These are phyloP conservation scores for Acrocyrtus sp. DNA, from an alignment of 2,888 invertebrate species.

Conservation along the genomic window DNA sequence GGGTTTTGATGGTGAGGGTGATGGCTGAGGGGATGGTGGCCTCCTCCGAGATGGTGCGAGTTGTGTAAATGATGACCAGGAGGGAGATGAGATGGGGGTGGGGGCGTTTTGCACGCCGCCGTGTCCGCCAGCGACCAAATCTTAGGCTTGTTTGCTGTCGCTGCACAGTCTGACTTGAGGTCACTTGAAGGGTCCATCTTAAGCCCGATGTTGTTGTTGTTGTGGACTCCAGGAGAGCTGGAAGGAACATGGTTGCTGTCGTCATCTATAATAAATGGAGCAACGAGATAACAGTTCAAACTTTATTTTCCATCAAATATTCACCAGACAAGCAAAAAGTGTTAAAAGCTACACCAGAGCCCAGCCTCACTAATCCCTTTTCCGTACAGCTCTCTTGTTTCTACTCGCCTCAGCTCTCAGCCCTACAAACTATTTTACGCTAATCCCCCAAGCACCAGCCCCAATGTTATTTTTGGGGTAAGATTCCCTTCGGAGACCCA, in stretches of 20 bases:
- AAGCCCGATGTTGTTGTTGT: slow-evolving; percentile 63
- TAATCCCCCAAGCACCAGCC: too few relatives aligned
- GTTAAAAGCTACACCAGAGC: too few relatives aligned
- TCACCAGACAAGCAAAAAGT: too few relatives aligned
- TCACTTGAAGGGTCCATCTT: slow-evolving; percentile 63
- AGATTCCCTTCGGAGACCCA: slow-evolving; percentile 41
- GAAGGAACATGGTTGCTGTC: slow-evolving; percentile 61
- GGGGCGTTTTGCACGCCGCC: slow-evolving; percentile 92
- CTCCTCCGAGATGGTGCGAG: slow-evolving; percentile 67
- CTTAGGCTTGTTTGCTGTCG: slow-evolving; percentile 90
- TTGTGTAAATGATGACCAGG: slow-evolving; percentile 67
- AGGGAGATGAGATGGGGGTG: slow-evolving; percentile 72
- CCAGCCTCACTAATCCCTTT: too few relatives aligned
- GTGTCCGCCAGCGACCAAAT: slow-evolving; percentile 96
- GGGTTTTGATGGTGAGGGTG: slow-evolving; percentile 66
- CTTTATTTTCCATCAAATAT: not conserved
- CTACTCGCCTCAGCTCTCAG: too few relatives aligned
- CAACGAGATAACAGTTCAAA: not conserved
- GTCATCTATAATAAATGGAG: slow-evolving; percentile 57
- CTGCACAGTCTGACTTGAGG: slow-evolving; percentile 63
- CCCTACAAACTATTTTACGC: too few relatives aligned
- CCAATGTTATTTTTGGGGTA: too few relatives aligned
- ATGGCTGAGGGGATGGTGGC: slow-evolving; percentile 49
- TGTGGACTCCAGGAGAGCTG: slow-evolving; percentile 58
- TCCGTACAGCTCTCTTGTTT: too few relatives aligned